Conservation (phyloP, 2,113 vertebrate genomes). For the Bubo bubo region DNA sequence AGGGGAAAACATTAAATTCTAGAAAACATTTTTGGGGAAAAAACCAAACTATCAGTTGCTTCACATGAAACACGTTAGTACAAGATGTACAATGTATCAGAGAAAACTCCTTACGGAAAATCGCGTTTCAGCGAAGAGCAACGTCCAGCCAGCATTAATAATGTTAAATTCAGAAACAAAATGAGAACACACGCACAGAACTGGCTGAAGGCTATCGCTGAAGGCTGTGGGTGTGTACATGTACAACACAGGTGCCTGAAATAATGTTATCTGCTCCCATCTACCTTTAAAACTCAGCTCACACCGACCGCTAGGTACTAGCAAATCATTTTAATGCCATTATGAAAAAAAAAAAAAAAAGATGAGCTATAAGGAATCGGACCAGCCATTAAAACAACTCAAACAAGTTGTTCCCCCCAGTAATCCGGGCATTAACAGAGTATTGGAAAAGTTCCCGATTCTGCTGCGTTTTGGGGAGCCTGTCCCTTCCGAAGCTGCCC, state of each 20-base stretch:
- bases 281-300: background rate
- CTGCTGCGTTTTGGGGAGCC: background rate
- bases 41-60: background rate
- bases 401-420: background rate
- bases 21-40: background rate
- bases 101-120: background rate
- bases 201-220: background rate
- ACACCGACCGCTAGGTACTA: background rate
- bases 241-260: background rate
- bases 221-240: background rate
- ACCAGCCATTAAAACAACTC: background rate
- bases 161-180: background rate
- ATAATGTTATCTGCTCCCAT: background rate
- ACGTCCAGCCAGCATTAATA: background rate
- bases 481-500: background rate
- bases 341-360: background rate
- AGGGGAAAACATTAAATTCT: background rate
- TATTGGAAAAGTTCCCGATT: background rate
- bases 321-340: background rate
- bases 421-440: background rate
- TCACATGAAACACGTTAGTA: background rate
- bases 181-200: fast-evolving
- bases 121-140: background rate
- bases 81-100: background rate
- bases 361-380: background rate